Evolutionary conservation across 2,113 vertebrate species (phyloP), one percentile per base, ranked within the genome.

Genomic region (Nyctereutes procyonoides): DNA sequence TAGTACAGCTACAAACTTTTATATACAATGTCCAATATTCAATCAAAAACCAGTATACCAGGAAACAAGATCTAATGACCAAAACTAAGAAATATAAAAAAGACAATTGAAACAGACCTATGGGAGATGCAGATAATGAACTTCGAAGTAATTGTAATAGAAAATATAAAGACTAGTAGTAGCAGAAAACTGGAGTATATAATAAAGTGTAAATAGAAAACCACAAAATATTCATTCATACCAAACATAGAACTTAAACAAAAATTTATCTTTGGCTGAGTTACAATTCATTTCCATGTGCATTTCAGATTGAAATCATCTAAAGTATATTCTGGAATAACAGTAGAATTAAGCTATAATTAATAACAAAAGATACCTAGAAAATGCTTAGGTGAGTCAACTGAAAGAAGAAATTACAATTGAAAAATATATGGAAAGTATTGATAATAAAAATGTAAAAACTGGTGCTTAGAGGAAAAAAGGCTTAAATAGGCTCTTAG

Each of bases 391-490:
- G 83, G 69, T 86, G 35, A 58, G 26, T 92, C 5, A 55, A 63
- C 81, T 56, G 14, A 53, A 86, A 93, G 60, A 84, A 28, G 30
- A 90, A 96, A 92, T 85, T 55, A 77, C 28, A 56, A 28, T 67
- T 22, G 32, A 88, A 92, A 96, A 60, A n/a, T 71, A 82, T 38
- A 80, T 94, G 48, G 48, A 88, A 89, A 88, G 71, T 88, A 93
- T 48, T 83, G 38, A 65, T 88, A 87, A 85, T 94, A 48, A 90
- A 87, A 93, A 84, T 51, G 38, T 62, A 73, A 69, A 88, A 86
- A 93, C 32, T 89, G 90, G 3, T 87, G 9, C n/a, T 82, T 90
- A 90, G 48, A 71, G 51, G 69, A 97, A 51, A 97, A 94, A 81
- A 96, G 51, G 24, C 30, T 85, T 85, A 76, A 60, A 22, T 80